A percentile compares a stretch with the other conserved stretches of the same genome.
These are phyloP conservation scores for Eueremaeus valkanovi DNA, from an alignment of 2,888 invertebrate species.

Conservation along the genomic window DNA sequence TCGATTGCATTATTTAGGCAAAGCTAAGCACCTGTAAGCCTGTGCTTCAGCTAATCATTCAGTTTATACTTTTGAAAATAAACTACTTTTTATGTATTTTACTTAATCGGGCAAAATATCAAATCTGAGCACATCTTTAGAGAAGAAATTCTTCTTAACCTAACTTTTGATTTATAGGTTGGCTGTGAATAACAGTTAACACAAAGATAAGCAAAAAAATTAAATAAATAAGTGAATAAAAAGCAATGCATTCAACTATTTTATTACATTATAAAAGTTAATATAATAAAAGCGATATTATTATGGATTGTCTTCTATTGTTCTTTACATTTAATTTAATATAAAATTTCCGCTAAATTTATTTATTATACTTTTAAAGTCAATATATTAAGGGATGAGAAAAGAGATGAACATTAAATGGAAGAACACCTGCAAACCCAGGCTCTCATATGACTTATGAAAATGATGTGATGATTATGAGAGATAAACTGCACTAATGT, in stretches of 20 bases:
- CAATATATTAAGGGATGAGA: conserved; percentile 1
- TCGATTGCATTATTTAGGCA: neutral
- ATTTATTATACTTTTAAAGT: conserved; percentile 25
- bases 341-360: conserved; percentile 24
- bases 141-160: too few relatives aligned
- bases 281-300: neutral
- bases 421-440: neutral
- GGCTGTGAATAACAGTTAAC: neutral
- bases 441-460: neutral
- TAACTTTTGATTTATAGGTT: conserved; percentile 5
- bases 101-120: neutral
- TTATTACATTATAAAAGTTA: conserved; percentile 4
- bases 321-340: neutral
- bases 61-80: neutral
- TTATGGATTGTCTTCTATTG: neutral
- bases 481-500: conserved; percentile 13
- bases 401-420: neutral
- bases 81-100: neutral
- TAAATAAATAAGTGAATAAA: conserved; percentile 19
- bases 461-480: conserved; percentile 28
- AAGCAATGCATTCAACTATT: neutral
- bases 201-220: conserved; percentile 17
- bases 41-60: neutral
- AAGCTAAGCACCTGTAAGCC: neutral
- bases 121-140: neutral